phyloP scores from a whole-genome alignment of 1,140 invertebrate genomes.

The Drosophila hydei region DNA sequence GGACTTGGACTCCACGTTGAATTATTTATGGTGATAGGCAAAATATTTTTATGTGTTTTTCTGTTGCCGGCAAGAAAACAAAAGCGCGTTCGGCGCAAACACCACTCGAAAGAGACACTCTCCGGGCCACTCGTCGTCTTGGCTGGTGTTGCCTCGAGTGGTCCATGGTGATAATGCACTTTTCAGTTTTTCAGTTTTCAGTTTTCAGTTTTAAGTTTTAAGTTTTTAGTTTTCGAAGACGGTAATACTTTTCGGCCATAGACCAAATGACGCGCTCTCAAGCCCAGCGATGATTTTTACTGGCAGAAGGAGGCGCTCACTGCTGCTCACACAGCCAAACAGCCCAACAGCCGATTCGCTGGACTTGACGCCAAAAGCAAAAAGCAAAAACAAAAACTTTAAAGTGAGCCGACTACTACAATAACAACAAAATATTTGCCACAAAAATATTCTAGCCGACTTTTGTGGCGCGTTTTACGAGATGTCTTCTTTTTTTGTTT shows the following conservation, averaged over 20 bases:
- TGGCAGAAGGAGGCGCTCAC: slow-evolving; percentile 6
- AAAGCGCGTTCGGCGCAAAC: slow-evolving; percentile 62
- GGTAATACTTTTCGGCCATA: slow-evolving; percentile 44
- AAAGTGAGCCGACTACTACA: slow-evolving; percentile 65
- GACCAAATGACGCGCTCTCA: slow-evolving; percentile 48
- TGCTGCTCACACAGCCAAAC: slow-evolving; percentile 17
- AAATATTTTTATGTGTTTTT: slow-evolving; percentile 74
- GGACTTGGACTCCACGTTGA: slow-evolving; percentile 52
- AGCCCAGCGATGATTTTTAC: slow-evolving; percentile 22
- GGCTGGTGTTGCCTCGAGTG: slow-evolving; percentile 44
- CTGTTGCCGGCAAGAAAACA: slow-evolving; percentile 72
- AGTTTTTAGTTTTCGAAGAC: slow-evolving; percentile 52
- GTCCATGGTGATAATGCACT: slow-evolving; percentile 76
- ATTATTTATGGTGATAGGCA: slow-evolving; percentile 83
- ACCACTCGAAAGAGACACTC: slow-evolving; percentile 75
- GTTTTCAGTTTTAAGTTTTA: neutral
- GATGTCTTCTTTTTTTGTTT: neutral
- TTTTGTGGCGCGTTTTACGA: slow-evolving; percentile 36
- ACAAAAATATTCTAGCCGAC: slow-evolving; percentile 47
- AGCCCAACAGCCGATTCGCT: slow-evolving; percentile 34
- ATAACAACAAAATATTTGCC: slow-evolving; percentile 3
- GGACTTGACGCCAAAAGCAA: slow-evolving; percentile 13
- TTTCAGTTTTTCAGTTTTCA: slow-evolving; percentile 48
- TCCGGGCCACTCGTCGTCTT: slow-evolving; percentile 62
- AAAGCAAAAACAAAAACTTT: slow-evolving; percentile 46